A percentile compares a stretch with the other conserved stretches of the same genome.
These are phyloP conservation scores for Pachypanchax playfairii DNA, from an alignment of 2,113 vertebrate species.

Conservation along the genomic window DNA sequence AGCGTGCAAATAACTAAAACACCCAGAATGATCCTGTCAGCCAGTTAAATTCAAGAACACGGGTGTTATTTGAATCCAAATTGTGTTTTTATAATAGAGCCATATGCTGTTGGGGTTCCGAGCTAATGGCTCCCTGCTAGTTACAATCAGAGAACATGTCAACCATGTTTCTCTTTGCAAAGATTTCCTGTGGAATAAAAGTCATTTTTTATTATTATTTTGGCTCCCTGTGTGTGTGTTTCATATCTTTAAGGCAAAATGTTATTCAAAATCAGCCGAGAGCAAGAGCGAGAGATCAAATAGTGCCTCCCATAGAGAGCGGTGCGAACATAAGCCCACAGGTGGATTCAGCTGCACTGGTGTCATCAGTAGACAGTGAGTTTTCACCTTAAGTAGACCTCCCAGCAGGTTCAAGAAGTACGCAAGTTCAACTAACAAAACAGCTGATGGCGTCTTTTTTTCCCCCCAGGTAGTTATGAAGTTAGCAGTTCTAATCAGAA, in stretches of 20 bases:
- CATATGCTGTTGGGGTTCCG: conserved; percentile 2
- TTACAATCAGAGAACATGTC: conserved; percentile 20
- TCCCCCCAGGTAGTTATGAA: too few relatives aligned
- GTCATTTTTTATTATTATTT: conserved; percentile 20
- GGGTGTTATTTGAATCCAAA: conserved; percentile 15
- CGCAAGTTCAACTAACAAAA: conserved; percentile 44
- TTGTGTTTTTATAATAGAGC: conserved; percentile 2
- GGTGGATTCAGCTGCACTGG: conserved; percentile 44
- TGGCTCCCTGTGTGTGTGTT: conserved; percentile 23
- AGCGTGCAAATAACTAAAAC: conserved; percentile 9
- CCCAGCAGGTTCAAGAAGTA: conserved; percentile 31
- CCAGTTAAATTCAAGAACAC: conserved; percentile 25
- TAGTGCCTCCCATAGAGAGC: conserved; percentile 48
- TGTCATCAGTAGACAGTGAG: conserved; percentile 38
- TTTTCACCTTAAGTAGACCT: conserved; percentile 53
- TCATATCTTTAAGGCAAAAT: conserved; percentile 28
- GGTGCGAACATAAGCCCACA: conserved; percentile 39
- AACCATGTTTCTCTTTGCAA: conserved; percentile 9
- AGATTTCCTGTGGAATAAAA: conserved; percentile 25
- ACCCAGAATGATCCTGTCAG: conserved; percentile 24
- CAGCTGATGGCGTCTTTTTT: conserved; percentile 26
- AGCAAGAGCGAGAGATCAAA: conserved; percentile 50
- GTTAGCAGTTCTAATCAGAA: too few relatives aligned
- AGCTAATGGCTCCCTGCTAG: conserved; percentile 9
- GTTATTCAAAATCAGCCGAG: conserved; percentile 33